Percentiles rank a stretch among this genome's conserved stretches.
Evolutionary conservation across 2,797 vertebrate genomes (phyloP).

Genomic region (Borostomias antarcticus): DNA sequence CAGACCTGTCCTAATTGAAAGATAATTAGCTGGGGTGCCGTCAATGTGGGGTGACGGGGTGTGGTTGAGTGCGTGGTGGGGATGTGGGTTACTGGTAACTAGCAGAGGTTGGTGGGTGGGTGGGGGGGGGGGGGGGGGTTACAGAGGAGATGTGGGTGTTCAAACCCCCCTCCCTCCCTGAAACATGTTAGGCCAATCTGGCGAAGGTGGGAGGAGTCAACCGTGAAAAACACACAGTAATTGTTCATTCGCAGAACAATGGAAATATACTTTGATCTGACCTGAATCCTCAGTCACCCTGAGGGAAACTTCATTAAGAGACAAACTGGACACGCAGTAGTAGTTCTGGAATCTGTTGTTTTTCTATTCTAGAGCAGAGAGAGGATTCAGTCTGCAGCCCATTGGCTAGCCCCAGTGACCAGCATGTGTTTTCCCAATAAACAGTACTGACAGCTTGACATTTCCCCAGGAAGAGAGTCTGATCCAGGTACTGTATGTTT

Average conservation of each 20-base stretch:
- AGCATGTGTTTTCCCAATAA: conserved; percentile 70
- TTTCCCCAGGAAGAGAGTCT: conserved; percentile 70
- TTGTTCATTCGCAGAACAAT: background rate
- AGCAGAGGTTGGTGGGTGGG: conserved; percentile 14
- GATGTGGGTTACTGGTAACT: conserved; percentile 54
- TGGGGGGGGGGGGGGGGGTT: background rate
- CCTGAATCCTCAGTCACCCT: too few species aligned
- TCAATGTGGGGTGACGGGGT: conserved; percentile 17
- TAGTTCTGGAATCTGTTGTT: background rate
- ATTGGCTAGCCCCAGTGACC: conserved; percentile 57
- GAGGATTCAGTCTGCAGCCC: conserved; percentile 34
- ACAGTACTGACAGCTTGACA: conserved; percentile 72
- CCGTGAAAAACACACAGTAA: background rate
- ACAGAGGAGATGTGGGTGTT: background rate
- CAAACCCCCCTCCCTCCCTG: too few species aligned
- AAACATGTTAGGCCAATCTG: background rate
- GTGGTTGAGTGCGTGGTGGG: conserved; percentile 36
- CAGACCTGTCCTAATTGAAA: conserved; percentile 69
- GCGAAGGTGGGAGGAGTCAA: too few species aligned
- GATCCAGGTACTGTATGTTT: conserved; percentile 76
- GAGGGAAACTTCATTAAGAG: too few species aligned
- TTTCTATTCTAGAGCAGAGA: background rate
- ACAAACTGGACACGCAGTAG: too few species aligned
- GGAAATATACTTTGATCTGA: too few species aligned
- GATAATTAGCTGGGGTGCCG: conserved; percentile 67